Percentiles rank a stretch among this genome's conserved stretches.
phyloP scores from a whole-genome alignment of 2,797 vertebrate genomes.

The Silurus aristotelis region DNA sequence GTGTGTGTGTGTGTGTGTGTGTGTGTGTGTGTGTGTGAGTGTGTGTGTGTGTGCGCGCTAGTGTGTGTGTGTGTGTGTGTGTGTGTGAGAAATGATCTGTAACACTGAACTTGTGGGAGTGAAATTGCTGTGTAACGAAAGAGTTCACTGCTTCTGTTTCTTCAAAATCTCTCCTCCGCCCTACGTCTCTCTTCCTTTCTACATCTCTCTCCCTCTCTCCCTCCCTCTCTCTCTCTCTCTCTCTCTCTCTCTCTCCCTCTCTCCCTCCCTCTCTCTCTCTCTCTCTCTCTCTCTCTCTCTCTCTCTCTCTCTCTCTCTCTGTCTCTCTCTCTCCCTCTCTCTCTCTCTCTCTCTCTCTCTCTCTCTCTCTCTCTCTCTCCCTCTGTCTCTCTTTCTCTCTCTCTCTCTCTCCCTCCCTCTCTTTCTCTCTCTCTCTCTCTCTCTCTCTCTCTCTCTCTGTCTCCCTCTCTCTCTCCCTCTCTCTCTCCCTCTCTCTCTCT shows the following conservation, averaged over 20 bases:
- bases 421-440: no score
- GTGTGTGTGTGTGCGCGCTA: no score
- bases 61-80: constrained; percentile 7
- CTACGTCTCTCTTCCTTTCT: constrained; percentile 5
- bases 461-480: constrained; percentile 10
- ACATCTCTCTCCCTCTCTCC: not conserved
- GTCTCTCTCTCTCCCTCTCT: not conserved
- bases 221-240: constrained; percentile 10
- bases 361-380: no score
- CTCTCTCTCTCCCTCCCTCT: no score
- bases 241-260: no score
- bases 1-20: not conserved
- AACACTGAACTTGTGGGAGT: constrained; percentile 4
- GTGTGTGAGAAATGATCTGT: constrained; percentile 26
- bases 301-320: not conserved
- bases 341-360: no score
- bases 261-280: no score
- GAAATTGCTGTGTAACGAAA: constrained; percentile 52
- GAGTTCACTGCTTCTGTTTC: constrained; percentile 9
- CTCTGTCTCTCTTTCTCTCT: no score
- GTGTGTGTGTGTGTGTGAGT: no score
- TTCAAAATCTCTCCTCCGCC: constrained; percentile 19
- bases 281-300: no score
- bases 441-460: no score
- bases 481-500: no score